phyloP scores from a whole-genome alignment of 2,888 invertebrate species.

The Cephus rjabovi region DNA sequence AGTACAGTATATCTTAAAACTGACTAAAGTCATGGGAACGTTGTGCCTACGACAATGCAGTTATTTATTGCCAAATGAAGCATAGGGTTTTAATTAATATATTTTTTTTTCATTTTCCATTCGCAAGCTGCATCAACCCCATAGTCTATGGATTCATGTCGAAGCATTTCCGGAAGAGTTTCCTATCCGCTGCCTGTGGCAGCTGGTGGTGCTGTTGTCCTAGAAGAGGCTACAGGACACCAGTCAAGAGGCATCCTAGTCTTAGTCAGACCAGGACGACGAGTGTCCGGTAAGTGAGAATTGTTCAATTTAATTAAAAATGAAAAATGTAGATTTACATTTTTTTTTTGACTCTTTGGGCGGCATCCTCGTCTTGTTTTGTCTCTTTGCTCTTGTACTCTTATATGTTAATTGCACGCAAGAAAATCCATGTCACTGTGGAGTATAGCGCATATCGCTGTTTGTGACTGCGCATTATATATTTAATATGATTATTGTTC shows the following conservation, averaged over 20 bases:
- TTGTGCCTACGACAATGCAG: background rate
- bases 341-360: background rate
- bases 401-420: background rate
- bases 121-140: conserved; percentile 76
- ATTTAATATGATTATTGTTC: background rate
- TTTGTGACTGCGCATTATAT: background rate
- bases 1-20: background rate
- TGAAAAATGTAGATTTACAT: background rate
- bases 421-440: background rate
- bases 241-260: conserved; percentile 59
- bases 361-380: conserved; percentile 1
- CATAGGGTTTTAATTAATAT: background rate
- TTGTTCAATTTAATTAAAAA: background rate
- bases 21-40: background rate
- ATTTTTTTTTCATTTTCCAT: conserved; percentile 22
- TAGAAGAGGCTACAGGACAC: conserved; percentile 46
- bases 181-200: conserved; percentile 68
- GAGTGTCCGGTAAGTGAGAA: conserved; percentile 54
- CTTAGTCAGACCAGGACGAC: conserved; percentile 66
- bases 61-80: too few species aligned
- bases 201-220: conserved; percentile 59
- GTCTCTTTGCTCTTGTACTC: background rate
- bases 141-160: conserved; percentile 82
- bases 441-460: background rate
- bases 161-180: conserved; percentile 74